Conservation (phyloP, 2,888 invertebrate genomes). For the Ametastegia equiseti region DNA sequence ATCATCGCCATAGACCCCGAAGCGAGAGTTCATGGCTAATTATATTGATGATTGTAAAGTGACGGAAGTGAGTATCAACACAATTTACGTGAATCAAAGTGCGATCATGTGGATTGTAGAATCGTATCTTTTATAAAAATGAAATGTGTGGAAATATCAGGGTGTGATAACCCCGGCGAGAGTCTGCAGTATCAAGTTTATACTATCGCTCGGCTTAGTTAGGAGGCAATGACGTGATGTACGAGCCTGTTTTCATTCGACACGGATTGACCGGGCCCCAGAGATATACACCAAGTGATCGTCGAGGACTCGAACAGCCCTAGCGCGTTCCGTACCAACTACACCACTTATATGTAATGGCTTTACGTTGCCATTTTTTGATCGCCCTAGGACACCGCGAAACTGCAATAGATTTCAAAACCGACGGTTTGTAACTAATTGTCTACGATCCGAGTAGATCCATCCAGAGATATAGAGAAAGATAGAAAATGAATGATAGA, state of each 20-base stretch:
- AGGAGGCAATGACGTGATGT: slow-evolving; percentile 46
- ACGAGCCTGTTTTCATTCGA: slow-evolving; percentile 49
- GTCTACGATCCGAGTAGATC: slow-evolving; percentile 12
- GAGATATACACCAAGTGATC: slow-evolving; percentile 33
- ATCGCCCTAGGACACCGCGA: slow-evolving; percentile 41
- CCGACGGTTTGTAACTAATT: slow-evolving; percentile 48
- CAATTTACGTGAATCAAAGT: no score
- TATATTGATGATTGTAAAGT: no score
- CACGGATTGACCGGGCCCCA: slow-evolving; percentile 53
- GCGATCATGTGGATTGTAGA: neutral
- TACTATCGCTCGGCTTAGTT: slow-evolving; percentile 32
- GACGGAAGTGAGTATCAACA: no score
- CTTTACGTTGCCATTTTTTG: slow-evolving; percentile 31
- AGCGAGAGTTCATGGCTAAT: no score
- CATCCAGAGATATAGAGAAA: neutral
- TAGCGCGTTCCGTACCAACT: neutral
- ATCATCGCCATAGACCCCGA: no score
- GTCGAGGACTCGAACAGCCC: neutral
- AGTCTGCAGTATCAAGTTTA: neutral
- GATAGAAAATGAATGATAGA: neutral
- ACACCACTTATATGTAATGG: slow-evolving; percentile 31
- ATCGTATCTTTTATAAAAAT: neutral
- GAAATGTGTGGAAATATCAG: neutral
- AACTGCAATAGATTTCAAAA: slow-evolving; percentile 45
- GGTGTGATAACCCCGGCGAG: neutral